These are phyloP conservation scores for Syngnathoides biaculeatus DNA, from an alignment of 2,113 vertebrate genomes.

Conservation along the genomic window DNA sequence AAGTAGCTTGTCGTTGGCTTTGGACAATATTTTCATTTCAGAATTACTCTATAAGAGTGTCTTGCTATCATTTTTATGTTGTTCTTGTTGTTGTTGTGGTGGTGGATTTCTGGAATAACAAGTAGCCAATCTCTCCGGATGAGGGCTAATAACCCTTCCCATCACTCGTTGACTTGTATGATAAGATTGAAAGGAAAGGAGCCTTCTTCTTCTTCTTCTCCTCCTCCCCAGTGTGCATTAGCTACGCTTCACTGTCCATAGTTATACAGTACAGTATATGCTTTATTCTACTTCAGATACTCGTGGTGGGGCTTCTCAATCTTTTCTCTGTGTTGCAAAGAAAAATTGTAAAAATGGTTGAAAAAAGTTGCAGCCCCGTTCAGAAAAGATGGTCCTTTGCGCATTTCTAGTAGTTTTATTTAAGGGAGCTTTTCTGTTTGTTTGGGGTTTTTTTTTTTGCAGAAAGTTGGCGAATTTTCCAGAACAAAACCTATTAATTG, in stretches of 20 bases:
- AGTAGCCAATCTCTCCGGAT: slow-evolving; percentile 62
- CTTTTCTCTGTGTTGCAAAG: slow-evolving; percentile 53
- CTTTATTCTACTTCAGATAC: slow-evolving; percentile 60
- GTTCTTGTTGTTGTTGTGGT: slow-evolving; percentile 10
- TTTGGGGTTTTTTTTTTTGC: slow-evolving; percentile 39
- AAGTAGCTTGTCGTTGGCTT: slow-evolving; percentile 69
- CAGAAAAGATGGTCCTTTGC: slow-evolving; percentile 54
- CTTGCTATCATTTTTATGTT: slow-evolving; percentile 33
- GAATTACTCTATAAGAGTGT: slow-evolving; percentile 53
- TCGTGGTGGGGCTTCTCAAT: slow-evolving; percentile 59
- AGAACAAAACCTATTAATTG: slow-evolving; percentile 64
- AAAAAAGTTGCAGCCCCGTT: slow-evolving; percentile 48
- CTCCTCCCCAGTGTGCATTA: slow-evolving; percentile 54
- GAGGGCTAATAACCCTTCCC: slow-evolving; percentile 59
- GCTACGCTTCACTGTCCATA: slow-evolving; percentile 56
- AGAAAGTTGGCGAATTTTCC: slow-evolving; percentile 64
- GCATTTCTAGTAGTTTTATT: slow-evolving; percentile 63
- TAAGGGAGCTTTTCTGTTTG: slow-evolving; percentile 49
- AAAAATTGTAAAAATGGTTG: slow-evolving; percentile 31
- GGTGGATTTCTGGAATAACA: slow-evolving; percentile 45
- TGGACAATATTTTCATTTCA: slow-evolving; percentile 54
- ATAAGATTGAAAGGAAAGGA: slow-evolving; percentile 41
- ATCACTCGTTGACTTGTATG: slow-evolving; percentile 50
- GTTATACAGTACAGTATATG: slow-evolving; percentile 47
- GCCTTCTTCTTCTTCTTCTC: slow-evolving; percentile 6